A percentile compares a stretch with the other conserved stretches of the same genome.
phyloP scores from a whole-genome alignment of 2,797 vertebrate species.

The Myiotriccus ornatus region DNA sequence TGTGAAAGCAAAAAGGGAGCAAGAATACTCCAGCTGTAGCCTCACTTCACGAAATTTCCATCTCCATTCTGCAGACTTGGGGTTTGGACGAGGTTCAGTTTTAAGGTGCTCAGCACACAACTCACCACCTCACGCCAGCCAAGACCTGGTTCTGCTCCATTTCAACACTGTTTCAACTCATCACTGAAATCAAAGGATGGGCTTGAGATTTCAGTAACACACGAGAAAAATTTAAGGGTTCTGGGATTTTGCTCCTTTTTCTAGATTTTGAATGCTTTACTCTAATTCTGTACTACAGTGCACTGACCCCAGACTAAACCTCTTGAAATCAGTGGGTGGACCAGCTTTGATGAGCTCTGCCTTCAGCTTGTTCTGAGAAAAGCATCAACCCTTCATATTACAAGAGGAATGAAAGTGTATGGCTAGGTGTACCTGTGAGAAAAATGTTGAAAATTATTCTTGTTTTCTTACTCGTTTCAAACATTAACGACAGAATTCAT shows the following conservation, averaged over 20 bases:
- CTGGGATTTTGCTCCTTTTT: not conserved
- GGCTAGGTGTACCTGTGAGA: not conserved
- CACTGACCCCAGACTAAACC: not conserved
- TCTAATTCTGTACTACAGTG: not conserved
- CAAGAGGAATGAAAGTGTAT: not conserved
- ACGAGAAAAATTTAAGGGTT: not conserved
- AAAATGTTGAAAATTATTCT: not conserved
- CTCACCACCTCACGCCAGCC: not conserved
- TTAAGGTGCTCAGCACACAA: slow-evolving; percentile 23
- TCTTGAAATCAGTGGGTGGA: not conserved
- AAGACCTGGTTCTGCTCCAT: not conserved
- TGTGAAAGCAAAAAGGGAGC: not conserved
- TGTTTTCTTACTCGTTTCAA: not conserved
- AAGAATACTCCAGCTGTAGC: not conserved
- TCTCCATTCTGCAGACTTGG: not conserved
- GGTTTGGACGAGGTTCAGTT: slow-evolving; percentile 21
- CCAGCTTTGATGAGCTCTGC: not conserved
- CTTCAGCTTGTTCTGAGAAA: not conserved
- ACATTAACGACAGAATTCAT: not conserved
- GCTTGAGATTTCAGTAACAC: not conserved
- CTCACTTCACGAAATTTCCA: slow-evolving; percentile 7
- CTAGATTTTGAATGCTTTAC: not conserved
- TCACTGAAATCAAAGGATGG: not conserved
- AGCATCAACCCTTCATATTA: not conserved
- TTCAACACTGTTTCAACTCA: not conserved